Evolutionary conservation across 1,140 invertebrate species (phyloP), one percentile per base, ranked within the genome.

Genomic region (Polypedilum pembai): DNA sequence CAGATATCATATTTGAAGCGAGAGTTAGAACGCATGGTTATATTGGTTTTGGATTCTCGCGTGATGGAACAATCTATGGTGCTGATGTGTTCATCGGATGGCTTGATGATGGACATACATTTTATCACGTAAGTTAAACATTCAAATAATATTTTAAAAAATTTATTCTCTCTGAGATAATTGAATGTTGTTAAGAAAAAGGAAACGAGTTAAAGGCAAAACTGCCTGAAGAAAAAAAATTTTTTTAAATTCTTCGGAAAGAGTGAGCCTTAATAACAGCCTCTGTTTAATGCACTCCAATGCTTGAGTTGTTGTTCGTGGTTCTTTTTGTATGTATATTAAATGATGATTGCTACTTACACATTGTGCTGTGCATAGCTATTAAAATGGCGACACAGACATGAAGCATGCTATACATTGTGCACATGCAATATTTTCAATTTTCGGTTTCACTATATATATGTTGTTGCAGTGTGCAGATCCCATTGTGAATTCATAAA

Each of bases 21-120:
- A 90, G 92, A 84, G 91, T 91, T 77, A 88, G 86, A 82, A 92
- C 91, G 66, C 85, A 86, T 77, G 92, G 92, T 76, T 94, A 92
- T 81, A 87, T 94, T 75, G 91, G 91, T 18, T 88, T 94, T 78
- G 92, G 92, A 73, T 90, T 93, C 79, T 93, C 91, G 76, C 87
- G 86, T 75, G 89, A 90, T 80, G 89, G 90, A 73, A 86, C 87
- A 77, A 85, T 88, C 84, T 84, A 85, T 74, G 88, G 88, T 63
- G 84, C 89, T 74, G 90, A 92, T 83, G 87, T 91, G 80, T 87
- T 91, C 77, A 86, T 90, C 78, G 90, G 89, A 63, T 91, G 90
- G 90, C 86, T 89, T 74, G 87, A 88, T 82, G 86, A 88, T 77
- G 87, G 87, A 81, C 87, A 89, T 81, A 86, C 88, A 77, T 87